Base-by-base conservation (phyloP, 2,113 vertebrate species). In the Gadus chalcogrammus region DNA sequence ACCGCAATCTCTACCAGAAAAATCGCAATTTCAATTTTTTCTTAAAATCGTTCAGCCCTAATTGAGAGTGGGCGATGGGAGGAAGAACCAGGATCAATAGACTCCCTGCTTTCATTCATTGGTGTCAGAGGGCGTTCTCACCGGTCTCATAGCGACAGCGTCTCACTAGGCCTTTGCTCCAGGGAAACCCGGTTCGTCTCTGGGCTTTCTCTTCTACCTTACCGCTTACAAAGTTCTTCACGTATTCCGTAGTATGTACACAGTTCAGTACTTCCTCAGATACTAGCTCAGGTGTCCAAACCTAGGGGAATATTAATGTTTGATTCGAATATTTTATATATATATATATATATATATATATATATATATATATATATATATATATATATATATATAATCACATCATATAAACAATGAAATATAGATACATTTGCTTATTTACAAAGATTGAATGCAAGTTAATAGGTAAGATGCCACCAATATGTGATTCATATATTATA, bases 141-240 rank as follows among this genome's bases (percentile, higher is more conserved):
- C 88, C 86, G 0, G 86, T 86, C 76, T 90, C 85, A 73, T 87
- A 91, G 72, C 78, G 73, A 62, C 86, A 90, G 67, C 86, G 83
- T 1, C 69, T 77, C 62, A 87, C 88, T 6, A 90, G n/a, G 60
- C 81, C 87, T 70, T 85, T 58, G 22, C 84, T 91, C 89, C 88
- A 89, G 61, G 77, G 68, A 65, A 90, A 88, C 1, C 86, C 88
- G 0, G 86, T 88, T 56, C 72, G 79, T 48, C 69, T 84, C 61
- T 87, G 86, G n/a, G 86, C 86, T 4, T 75, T 75, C 72, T 83
- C 80, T 5, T 56, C 73, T 35, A 66, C 64, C 38, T 70, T 85
- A 17, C 86, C 88, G 9, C 73, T 75, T 13, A 88, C 77, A 60
- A 88, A 89, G 71, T 76, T 78, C 58, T 74, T 64, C 58, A 89